phyloP scores from a whole-genome alignment of 1,140 invertebrate genomes.

The Diorhabda sublineata region DNA sequence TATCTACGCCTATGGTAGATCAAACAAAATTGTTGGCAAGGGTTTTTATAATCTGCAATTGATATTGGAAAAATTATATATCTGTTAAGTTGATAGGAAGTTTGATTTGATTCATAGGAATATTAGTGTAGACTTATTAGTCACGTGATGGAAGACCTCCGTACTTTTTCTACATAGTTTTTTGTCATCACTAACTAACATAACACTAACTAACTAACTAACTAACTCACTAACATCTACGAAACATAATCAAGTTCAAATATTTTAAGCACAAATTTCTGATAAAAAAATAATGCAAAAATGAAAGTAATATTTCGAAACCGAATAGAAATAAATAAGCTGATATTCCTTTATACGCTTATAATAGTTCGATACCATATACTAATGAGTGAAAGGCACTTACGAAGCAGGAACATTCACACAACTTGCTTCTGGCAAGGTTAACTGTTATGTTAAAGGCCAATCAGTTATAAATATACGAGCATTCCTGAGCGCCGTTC shows the following conservation, averaged over 20 bases:
- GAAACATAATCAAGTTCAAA: background rate
- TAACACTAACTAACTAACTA: too few species aligned
- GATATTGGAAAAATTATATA: too few species aligned
- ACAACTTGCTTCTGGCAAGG: slow-evolving; percentile 10
- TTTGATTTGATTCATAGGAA: too few species aligned
- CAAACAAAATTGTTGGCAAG: too few species aligned
- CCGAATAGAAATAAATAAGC: background rate
- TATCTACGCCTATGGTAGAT: too few species aligned
- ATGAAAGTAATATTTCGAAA: background rate
- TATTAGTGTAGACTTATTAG: too few species aligned
- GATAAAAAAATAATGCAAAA: background rate
- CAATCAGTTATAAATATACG: background rate
- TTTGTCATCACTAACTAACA: background rate
- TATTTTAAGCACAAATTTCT: background rate
- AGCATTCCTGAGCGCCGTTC: background rate
- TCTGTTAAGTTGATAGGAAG: too few species aligned
- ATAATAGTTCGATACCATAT: background rate
- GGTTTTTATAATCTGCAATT: too few species aligned
- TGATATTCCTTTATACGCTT: too few species aligned
- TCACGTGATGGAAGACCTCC: too few species aligned
- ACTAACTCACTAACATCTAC: background rate
- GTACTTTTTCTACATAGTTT: too few species aligned
- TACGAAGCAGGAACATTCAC: slow-evolving; percentile 14
- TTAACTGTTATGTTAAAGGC: slow-evolving; percentile 11
- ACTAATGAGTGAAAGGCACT: slow-evolving; percentile 15